Evolutionary conservation across 2,797 vertebrate genomes (phyloP).

Genomic region (Cirrhinus molitorella): DNA sequence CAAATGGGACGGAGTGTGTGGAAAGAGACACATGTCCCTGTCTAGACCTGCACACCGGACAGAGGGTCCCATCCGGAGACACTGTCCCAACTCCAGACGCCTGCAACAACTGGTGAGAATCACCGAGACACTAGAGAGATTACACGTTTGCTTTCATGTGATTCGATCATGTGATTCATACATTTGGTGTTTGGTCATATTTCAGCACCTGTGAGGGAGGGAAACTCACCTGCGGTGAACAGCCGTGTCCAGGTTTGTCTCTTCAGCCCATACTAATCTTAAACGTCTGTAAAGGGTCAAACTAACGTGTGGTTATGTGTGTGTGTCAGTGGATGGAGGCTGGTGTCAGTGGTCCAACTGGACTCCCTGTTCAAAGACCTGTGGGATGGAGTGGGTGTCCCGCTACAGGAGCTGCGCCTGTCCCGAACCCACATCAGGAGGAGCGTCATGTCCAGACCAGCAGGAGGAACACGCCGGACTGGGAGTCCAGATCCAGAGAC

Average conservation of each 20-base stretch:
- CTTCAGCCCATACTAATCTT: not conserved
- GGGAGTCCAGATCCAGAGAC: constrained; percentile 81
- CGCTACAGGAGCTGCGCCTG: constrained; percentile 87
- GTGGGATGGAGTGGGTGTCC: constrained; percentile 80
- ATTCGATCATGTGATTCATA: not conserved
- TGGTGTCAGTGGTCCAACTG: constrained; percentile 90
- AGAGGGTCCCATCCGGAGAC: constrained; percentile 72
- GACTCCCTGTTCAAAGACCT: constrained; percentile 86
- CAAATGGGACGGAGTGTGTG: constrained; percentile 78
- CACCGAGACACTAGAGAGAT: not conserved
- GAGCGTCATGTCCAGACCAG: constrained; percentile 73
- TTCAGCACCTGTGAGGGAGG: constrained; percentile 85
- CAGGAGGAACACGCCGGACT: constrained; percentile 76
- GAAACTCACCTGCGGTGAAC: constrained; percentile 78
- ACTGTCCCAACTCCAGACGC: constrained; percentile 70
- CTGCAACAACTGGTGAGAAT: constrained; percentile 89
- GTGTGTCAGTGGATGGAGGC: constrained; percentile 77
- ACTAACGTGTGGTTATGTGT: not conserved
- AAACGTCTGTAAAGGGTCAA: not conserved
- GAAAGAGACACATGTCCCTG: constrained; percentile 79
- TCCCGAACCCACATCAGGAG: constrained; percentile 79
- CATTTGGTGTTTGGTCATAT: not conserved
- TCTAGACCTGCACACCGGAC: constrained; percentile 80
- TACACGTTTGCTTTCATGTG: not conserved
- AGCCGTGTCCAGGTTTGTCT: constrained; percentile 81